These are phyloP conservation scores for Romanogobio albipinnatus DNA, from an alignment of 2,113 vertebrate species.

Conservation along the genomic window DNA sequence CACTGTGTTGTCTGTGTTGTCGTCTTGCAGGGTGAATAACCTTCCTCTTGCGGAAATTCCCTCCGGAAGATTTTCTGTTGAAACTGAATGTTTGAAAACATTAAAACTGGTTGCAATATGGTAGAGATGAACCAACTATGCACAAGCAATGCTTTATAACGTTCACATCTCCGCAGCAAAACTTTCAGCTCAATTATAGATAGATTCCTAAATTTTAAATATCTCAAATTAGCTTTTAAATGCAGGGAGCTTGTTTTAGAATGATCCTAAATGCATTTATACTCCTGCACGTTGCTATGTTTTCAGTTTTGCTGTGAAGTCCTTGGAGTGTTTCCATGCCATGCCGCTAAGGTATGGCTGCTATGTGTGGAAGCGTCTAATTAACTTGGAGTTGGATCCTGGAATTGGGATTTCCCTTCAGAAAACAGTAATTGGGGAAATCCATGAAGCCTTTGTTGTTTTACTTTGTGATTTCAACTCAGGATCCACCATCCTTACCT, in stretches of 20 bases:
- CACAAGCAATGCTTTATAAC: background rate
- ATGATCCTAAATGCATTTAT: background rate
- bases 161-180: background rate
- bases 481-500: constrained; percentile 6
- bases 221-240: background rate
- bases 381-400: constrained; percentile 41
- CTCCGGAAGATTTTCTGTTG: background rate
- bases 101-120: background rate
- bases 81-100: background rate
- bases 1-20: background rate
- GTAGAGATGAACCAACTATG: background rate
- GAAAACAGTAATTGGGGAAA: constrained; percentile 61
- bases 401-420: constrained; percentile 56
- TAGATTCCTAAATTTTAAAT: background rate
- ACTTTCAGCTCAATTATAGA: background rate
- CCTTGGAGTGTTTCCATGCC: constrained; percentile 40
- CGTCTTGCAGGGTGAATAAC: background rate
- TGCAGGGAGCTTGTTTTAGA: background rate
- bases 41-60: background rate
- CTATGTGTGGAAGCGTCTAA: constrained; percentile 49
- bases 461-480: constrained; percentile 28
- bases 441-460: constrained; percentile 48
- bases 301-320: constrained; percentile 34
- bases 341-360: constrained; percentile 19
- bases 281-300: background rate